These are phyloP conservation scores for Ceyx melanurus DNA, from an alignment of 2,113 vertebrate genomes.

Conservation along the genomic window DNA sequence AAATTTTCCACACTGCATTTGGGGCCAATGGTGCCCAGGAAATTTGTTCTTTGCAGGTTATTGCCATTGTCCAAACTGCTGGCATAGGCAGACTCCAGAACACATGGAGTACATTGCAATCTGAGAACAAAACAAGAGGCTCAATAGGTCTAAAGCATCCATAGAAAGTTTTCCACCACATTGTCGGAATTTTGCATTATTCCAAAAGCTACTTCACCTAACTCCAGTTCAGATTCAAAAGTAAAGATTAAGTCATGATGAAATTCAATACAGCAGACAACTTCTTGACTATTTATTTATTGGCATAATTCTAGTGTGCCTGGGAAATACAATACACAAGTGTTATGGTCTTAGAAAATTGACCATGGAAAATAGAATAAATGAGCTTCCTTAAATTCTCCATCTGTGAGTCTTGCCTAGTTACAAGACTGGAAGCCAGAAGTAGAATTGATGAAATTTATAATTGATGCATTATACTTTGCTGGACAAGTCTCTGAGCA, in stretches of 20 bases:
- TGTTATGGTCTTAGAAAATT: neutral
- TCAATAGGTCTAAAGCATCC: neutral
- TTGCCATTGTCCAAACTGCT: neutral
- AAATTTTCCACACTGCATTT: neutral
- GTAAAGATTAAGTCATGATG: neutral
- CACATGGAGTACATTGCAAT: neutral
- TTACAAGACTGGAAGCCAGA: neutral
- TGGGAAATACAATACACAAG: neutral
- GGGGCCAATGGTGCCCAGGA: neutral
- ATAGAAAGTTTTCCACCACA: neutral
- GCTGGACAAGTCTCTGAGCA: neutral
- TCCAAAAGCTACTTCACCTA: neutral
- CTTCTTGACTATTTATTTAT: neutral
- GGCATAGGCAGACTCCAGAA: neutral
- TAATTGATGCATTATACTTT: neutral
- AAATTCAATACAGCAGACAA: neutral
- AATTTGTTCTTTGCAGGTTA: neutral
- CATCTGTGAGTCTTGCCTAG: neutral
- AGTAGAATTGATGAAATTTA: neutral
- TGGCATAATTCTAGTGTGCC: neutral
- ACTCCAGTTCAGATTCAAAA: neutral
- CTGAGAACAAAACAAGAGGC: neutral
- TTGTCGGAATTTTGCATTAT: neutral
- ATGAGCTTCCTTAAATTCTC: neutral
- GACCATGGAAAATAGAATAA: neutral